Percentiles rank a stretch among this genome's conserved stretches.
These are phyloP conservation scores for Torymus texanus DNA, from an alignment of 2,888 invertebrate genomes.

Conservation along the genomic window DNA sequence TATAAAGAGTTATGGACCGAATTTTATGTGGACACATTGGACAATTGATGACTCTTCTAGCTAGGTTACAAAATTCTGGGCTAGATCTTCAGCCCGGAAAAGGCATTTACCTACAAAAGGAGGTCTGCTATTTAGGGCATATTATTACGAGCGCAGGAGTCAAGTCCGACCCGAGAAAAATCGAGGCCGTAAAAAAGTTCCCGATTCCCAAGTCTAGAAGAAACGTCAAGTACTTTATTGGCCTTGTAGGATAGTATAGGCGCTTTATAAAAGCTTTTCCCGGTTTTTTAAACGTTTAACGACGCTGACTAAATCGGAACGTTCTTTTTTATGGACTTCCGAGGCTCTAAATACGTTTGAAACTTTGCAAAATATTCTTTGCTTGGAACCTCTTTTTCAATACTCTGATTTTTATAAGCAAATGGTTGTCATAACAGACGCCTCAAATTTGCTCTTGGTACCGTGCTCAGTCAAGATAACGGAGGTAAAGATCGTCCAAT, in stretches of 20 bases:
- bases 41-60: not conserved
- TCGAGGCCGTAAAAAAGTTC: slow-evolving; percentile 34
- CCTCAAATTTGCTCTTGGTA: slow-evolving; percentile 56
- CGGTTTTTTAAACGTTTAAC: slow-evolving; percentile 63
- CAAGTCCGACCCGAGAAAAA: slow-evolving; percentile 55
- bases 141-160: slow-evolving; percentile 62
- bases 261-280: slow-evolving; percentile 59
- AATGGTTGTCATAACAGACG: slow-evolving; percentile 68
- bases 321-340: slow-evolving; percentile 58
- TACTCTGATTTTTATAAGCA: slow-evolving; percentile 56
- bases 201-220: slow-evolving; percentile 56
- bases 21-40: not conserved
- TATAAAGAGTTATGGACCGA: too few relatives aligned
- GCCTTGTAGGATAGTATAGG: slow-evolving; percentile 67
- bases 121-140: slow-evolving; percentile 63
- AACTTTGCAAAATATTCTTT: slow-evolving; percentile 21
- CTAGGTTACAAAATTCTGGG: slow-evolving; percentile 42
- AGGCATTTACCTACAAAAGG: slow-evolving; percentile 63
- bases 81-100: slow-evolving; percentile 64
- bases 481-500: slow-evolving; percentile 64
- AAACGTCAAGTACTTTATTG: slow-evolving; percentile 64
- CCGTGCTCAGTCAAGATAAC: slow-evolving; percentile 64
- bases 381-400: slow-evolving; percentile 37
- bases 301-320: slow-evolving; percentile 57
- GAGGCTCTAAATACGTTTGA: slow-evolving; percentile 53